phyloP scores from a whole-genome alignment of 37 sponge, comb jelly and placozoan genomes.

The Bolinopsis microptera region DNA sequence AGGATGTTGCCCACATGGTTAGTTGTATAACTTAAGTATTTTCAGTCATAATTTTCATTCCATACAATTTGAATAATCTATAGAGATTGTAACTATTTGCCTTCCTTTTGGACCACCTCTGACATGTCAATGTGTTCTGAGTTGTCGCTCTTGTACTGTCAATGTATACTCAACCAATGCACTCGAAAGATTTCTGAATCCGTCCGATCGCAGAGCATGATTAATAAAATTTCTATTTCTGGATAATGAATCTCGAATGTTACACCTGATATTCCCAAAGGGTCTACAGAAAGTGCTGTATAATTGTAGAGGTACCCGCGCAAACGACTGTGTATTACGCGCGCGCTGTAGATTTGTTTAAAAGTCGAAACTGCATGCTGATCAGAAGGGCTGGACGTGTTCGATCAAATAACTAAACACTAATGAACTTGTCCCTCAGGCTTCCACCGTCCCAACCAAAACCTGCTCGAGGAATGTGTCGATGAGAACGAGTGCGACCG shows the following conservation, averaged over 20 bases:
- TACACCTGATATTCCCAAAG: not conserved
- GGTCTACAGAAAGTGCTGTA: not conserved
- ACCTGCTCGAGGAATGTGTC: not conserved
- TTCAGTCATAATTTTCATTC: too few species aligned
- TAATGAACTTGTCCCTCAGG: not conserved
- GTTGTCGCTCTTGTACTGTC: not conserved
- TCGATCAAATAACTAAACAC: too few species aligned
- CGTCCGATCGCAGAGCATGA: not conserved
- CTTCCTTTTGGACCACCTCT: too few species aligned
- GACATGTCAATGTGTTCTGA: too few species aligned
- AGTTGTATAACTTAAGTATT: too few species aligned
- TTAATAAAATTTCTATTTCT: not conserved
- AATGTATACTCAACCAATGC: not conserved
- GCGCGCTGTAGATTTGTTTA: not conserved
- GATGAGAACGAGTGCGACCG: not conserved
- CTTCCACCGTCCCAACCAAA: not conserved
- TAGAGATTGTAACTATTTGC: too few species aligned
- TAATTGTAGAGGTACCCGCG: not conserved
- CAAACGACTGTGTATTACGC: not conserved
- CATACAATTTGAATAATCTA: too few species aligned
- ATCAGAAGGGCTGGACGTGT: too few species aligned
- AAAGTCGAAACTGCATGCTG: not conserved
- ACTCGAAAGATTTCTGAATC: too few species aligned
- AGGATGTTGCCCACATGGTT: not conserved
- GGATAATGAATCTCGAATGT: not conserved